Conservation (phyloP, 2,888 invertebrate species). For the Antitype chi region DNA sequence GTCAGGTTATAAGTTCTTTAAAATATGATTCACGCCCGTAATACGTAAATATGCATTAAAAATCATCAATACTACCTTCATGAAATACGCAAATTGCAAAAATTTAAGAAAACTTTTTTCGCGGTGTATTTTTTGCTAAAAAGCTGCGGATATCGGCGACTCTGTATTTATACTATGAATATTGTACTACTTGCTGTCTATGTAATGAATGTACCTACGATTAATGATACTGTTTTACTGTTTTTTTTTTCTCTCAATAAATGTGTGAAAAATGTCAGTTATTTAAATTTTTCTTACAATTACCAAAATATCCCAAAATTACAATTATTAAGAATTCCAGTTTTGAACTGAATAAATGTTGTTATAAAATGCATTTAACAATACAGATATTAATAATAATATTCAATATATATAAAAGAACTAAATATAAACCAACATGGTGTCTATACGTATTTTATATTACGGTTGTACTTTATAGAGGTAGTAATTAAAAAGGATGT, state of each 20-base stretch:
- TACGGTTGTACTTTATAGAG: slow-evolving; percentile 35
- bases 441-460: slow-evolving; percentile 2
- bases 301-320: background rate
- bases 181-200: background rate
- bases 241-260: slow-evolving; percentile 31
- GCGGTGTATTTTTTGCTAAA: too few species aligned
- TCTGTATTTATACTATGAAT: slow-evolving; percentile 10
- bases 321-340: slow-evolving; percentile 19
- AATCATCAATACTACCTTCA: too few species aligned
- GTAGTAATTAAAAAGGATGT: slow-evolving; percentile 31
- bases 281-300: background rate
- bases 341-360: slow-evolving; percentile 38
- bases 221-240: background rate
- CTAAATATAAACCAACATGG: background rate
- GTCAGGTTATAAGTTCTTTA: too few species aligned
- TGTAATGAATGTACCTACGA: background rate
- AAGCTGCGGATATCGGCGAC: background rate
- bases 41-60: too few species aligned
- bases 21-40: too few species aligned
- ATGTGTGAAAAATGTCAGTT: slow-evolving; percentile 18
- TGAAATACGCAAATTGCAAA: too few species aligned
- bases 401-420: background rate
- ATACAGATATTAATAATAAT: background rate
- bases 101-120: too few species aligned
- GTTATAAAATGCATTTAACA: slow-evolving; percentile 1